A percentile compares a stretch with the other conserved stretches of the same genome.
phyloP scores from a whole-genome alignment of 2,797 vertebrate species.

The Sciurus carolinensis region DNA sequence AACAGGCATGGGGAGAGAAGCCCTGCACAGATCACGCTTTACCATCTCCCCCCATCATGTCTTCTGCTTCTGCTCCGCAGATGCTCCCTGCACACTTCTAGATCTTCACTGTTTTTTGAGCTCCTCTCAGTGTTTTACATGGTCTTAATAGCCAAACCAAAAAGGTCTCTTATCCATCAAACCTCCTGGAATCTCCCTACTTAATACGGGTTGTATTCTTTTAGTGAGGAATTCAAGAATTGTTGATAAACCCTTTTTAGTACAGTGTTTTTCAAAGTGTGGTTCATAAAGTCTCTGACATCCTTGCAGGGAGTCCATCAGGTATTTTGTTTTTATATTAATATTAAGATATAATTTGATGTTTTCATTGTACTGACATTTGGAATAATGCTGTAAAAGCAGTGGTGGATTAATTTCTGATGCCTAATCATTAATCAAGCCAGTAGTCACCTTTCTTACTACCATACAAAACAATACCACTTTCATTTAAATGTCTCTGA shows the following conservation, averaged over 20 bases:
- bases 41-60: not conserved
- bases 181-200: not conserved
- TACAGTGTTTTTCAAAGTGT: not conserved
- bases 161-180: not conserved
- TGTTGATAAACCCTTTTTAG: not conserved
- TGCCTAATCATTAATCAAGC: not conserved
- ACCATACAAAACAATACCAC: not conserved
- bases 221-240: not conserved
- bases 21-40: accelerated
- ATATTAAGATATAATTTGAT: not conserved
- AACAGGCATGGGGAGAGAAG: not conserved
- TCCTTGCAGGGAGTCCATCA: conserved; percentile 1
- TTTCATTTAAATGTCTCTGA: conserved; percentile 27
- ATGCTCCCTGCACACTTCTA: not conserved
- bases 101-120: not conserved
- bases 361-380: not conserved
- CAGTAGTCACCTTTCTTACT: not conserved
- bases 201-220: not conserved
- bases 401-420: not conserved
- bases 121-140: not conserved
- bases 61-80: not conserved
- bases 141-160: not conserved
- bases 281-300: not conserved
- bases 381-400: not conserved
- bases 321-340: conserved; percentile 25